Evolutionary conservation across 2,113 vertebrate species (phyloP), one percentile per base, ranked within the genome.

Genomic region (Diphyllodes magnificus): DNA sequence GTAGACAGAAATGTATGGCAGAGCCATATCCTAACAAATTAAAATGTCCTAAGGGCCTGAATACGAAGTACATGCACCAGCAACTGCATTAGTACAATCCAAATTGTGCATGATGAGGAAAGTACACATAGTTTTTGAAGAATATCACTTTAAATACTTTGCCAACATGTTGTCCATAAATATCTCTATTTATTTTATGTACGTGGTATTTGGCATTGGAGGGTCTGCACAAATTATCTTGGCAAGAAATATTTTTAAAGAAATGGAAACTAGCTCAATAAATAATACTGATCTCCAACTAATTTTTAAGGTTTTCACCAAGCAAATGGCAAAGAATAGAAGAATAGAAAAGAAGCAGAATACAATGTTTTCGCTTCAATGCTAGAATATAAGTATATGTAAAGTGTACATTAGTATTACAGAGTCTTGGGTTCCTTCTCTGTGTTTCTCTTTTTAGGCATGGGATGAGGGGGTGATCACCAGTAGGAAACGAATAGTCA

Each of bases 381-480:
- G 49, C 10, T 68, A 90, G 57, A 81, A 89, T 69, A 50, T 19
- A 24, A 18, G 33, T 79, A 18, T 25, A 84, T 88, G 37, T 87
- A 65, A 96, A 95, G 59, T 35, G 8, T 69, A 56, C 6, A 47
- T 88, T 94, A 57, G 68, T 97, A 61, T 88, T 95, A 65, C 15
- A 83, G 31, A 86, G 54, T 64, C 68, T 86, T 92, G 45, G 88
- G 54, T 89, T 87, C 39, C 15, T 80, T 84, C 75, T 88, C 79
- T 86, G 51, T 93, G n/a, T 89, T 93, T 88, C 68, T 94, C 82
- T 82, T 82, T 72, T 39, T 70, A 94, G 24, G 57, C 81, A 87
- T 57, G 92, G 92, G 70, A 92, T 92, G 59, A 93, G 54, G 80
- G 13, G 18, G 27, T 78, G 83, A 89, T 69, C 59, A 61, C 86